phyloP scores from a whole-genome alignment of 2,888 invertebrate genomes.

The Caenorhabditis wallacei region DNA sequence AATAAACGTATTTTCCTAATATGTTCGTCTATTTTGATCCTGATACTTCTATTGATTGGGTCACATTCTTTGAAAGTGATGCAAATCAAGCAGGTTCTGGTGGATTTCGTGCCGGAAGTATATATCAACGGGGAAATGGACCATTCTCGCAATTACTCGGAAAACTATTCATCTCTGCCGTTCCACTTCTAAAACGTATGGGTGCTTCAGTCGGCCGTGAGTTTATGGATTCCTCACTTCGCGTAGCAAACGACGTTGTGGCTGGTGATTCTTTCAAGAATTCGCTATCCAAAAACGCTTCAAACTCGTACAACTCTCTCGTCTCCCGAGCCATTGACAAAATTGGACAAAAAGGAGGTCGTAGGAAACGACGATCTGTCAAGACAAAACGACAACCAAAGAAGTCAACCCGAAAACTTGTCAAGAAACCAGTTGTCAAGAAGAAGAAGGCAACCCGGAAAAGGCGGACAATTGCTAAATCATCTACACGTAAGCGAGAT shows the following conservation, averaged over 20 bases:
- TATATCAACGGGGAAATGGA: constrained; percentile 37
- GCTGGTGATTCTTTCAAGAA: constrained; percentile 33
- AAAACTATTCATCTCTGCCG: constrained; percentile 29
- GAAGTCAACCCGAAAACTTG: not conserved
- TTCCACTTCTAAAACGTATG: constrained; percentile 19
- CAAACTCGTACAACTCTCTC: constrained; percentile 19
- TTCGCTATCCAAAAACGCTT: constrained; percentile 16
- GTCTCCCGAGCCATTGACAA: constrained; percentile 10
- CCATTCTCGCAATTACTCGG: constrained; percentile 32
- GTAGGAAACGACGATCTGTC: not conserved
- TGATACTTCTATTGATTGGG: constrained; percentile 25
- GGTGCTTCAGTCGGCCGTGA: constrained; percentile 25
- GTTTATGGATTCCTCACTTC: constrained; percentile 16
- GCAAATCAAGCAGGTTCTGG: constrained; percentile 1
- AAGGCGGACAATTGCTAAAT: not conserved
- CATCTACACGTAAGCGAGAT: not conserved
- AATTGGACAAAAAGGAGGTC: constrained; percentile 12
- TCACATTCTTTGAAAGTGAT: not conserved
- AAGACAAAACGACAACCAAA: too few species aligned
- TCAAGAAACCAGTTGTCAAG: not conserved
- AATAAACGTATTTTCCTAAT: not conserved
- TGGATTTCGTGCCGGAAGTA: constrained; percentile 32
- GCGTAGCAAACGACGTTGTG: constrained; percentile 36
- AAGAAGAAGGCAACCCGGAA: not conserved
- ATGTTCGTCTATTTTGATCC: not conserved